Evolutionary conservation across 2,113 vertebrate genomes (phyloP), one percentile per base, ranked within the genome.

Genomic region (Cygnus buccinator): DNA sequence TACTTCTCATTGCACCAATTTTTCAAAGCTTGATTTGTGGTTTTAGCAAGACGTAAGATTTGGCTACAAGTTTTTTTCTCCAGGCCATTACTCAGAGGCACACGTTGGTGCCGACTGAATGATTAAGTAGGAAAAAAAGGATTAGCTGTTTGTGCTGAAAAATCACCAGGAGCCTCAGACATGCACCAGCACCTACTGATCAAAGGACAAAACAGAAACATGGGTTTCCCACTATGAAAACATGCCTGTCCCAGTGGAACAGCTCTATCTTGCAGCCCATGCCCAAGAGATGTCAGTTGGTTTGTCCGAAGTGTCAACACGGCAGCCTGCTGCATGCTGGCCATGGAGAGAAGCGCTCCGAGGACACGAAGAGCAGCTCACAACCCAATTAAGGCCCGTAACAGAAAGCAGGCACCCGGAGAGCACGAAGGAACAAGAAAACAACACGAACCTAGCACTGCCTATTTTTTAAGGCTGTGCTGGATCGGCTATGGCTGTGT

Each of bases 1-100:
- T 94, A 91, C 78, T 96, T 81, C 72, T 89, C 95, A 91, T 71
- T 94, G 55, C 4, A 11, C 50, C 62, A 46, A 54, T 94, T 95
- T 96, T 93, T 93, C 79, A 52, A 88, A 81, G 59, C 87, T 70
- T 91, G 70, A 91, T 76, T 89, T 87, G 89, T 87, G 84, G 81
- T 84, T 94, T 91, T 85, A 85, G 37, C 54, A 79, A 87, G 94
- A 90, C 3, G 5, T 48, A 79, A 66, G 71, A 39, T 91, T 82
- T 91, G 89, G 74, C 70, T 78, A 59, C 66, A 84, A 92, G 37
- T 94, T 76, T 68, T 91, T 67, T 31, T 92, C 84, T 70, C 68
- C 50, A 89, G 74, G 80, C 62, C 74, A 28, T 96, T 89, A 79
- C 86, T 94, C 90, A 92, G 80, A 71, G 23, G 48, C 19, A 4